A percentile compares a stretch with the other conserved stretches of the same genome.
Conservation (phyloP, 2,797 vertebrate genomes). For the Urophycis tenuis region DNA sequence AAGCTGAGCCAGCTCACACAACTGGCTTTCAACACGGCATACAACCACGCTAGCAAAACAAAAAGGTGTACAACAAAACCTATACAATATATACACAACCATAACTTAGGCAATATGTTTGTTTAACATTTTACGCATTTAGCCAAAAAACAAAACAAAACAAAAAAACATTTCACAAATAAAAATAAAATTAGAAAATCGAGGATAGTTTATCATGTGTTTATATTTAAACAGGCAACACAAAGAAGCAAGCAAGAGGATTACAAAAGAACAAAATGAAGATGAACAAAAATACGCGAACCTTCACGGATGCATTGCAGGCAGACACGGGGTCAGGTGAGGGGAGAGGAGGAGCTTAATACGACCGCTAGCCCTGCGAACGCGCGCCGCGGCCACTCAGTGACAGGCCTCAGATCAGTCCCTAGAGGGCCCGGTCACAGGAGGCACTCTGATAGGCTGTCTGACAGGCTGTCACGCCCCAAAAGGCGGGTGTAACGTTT, state of each 20-base stretch:
- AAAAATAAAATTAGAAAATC: slow-evolving; percentile 72
- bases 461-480: too few species aligned
- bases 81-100: slow-evolving; percentile 67
- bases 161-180: slow-evolving; percentile 50
- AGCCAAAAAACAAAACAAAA: slow-evolving; percentile 50
- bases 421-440: slow-evolving; percentile 9
- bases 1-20: slow-evolving; percentile 53
- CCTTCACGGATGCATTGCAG: slow-evolving; percentile 23
- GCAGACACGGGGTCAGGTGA: slow-evolving; percentile 12
- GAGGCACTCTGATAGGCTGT: slow-evolving; percentile 14
- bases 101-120: slow-evolving; percentile 70
- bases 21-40: slow-evolving; percentile 52
- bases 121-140: slow-evolving; percentile 63
- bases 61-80: slow-evolving; percentile 44
- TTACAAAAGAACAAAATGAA: slow-evolving; percentile 54
- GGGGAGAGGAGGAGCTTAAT: slow-evolving; percentile 55
- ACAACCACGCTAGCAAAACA: slow-evolving; percentile 58
- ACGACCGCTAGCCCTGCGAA: slow-evolving; percentile 58
- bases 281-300: slow-evolving; percentile 48
- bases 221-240: slow-evolving; percentile 50
- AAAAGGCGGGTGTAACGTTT: too few species aligned
- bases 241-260: slow-evolving; percentile 66
- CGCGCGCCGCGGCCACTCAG: slow-evolving; percentile 31
- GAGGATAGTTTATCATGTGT: slow-evolving; percentile 52
- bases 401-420: slow-evolving; percentile 31